Percentiles rank a stretch among this genome's conserved stretches.
Evolutionary conservation across 2,888 invertebrate species (phyloP).

Genomic region (Cryptocheilus praepositus): DNA sequence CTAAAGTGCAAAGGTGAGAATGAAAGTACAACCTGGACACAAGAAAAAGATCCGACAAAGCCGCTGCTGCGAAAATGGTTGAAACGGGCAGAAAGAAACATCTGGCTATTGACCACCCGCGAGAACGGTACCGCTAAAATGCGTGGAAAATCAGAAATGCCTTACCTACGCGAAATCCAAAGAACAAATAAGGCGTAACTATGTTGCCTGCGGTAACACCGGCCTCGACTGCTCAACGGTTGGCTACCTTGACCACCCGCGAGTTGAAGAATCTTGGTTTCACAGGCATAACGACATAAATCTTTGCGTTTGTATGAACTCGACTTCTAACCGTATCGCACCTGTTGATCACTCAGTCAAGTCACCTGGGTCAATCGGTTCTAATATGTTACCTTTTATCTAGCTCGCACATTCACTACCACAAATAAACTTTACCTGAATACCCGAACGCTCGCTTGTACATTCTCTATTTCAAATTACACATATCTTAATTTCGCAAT

Average conservation of each 20-base stretch:
- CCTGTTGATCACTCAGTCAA: slow-evolving; percentile 8
- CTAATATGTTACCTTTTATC: no score
- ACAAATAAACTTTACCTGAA: no score
- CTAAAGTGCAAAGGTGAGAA: no score
- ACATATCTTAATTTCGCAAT: no score
- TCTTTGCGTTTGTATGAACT: slow-evolving; percentile 15
- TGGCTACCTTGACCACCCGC: slow-evolving; percentile 45
- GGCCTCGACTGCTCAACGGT: slow-evolving; percentile 25
- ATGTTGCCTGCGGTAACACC: slow-evolving; percentile 26
- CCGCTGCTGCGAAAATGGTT: slow-evolving; percentile 20
- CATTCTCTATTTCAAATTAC: no score
- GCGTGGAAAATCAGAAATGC: slow-evolving; percentile 70
- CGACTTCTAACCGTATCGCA: neutral
- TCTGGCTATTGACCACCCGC: slow-evolving; percentile 48
- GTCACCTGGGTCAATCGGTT: no score
- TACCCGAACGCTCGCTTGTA: no score
- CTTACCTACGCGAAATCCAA: slow-evolving; percentile 53
- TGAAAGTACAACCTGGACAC: neutral
- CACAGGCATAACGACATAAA: slow-evolving; percentile 10
- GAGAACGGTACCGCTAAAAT: slow-evolving; percentile 48
- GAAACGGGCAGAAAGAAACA: slow-evolving; percentile 31
- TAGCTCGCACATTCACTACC: no score
- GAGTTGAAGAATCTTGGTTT: slow-evolving; percentile 30
- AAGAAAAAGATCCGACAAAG: slow-evolving; percentile 6
- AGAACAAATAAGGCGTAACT: slow-evolving; percentile 60